Base-by-base conservation (phyloP, 1,140 invertebrate species). In the Oryctes rhinoceros region DNA sequence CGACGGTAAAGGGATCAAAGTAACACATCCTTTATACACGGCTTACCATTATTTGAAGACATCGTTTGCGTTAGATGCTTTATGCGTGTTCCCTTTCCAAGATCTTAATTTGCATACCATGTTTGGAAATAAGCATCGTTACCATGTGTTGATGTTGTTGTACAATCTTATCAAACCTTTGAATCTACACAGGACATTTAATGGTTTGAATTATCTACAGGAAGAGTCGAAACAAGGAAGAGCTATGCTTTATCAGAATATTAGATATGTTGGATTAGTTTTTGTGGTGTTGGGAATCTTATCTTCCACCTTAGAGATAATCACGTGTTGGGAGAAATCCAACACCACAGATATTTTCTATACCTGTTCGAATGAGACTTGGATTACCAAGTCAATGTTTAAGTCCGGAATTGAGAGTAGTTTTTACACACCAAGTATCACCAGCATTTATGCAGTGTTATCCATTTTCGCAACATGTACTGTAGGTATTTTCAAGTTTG, bases 1-100 rank as follows among this genome's bases (percentile, higher is more conserved):
- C 83, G 87, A 88, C 78, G 85, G 87, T 0, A 81, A 83, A 4
- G 87, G 87, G 3, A 85, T 89, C 15, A 81, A 88, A 39, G 84
- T 89, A 4, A 87, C 86, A 67, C 89, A 89, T 67, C 88, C 89
- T 0, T 81, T 86, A 1, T 87, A 86, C 48, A 89, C 88, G 0
- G 85, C 88, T 0, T 84, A 83, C 0, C 85, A 88, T 71, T 89
- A 89, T 74, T 15, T 89, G 4, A 86, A n/a, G 47, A 49, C 47
- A 1, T 49, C 47, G 1, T 78, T 78, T 20, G 20, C 24, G 6
- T 1, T 78, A 15, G 77, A 78, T 24, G 24, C 53, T 1, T 37
- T 53, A 0, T 30, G 18, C 20, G 10, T 78, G 4, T 59, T 78
- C 6, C 77, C 77, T 4, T 48, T 59, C 11, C 39, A 76, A 11